Evolutionary conservation across 2,113 vertebrate genomes (phyloP).

Genomic region (Tonatia bakeri): DNA sequence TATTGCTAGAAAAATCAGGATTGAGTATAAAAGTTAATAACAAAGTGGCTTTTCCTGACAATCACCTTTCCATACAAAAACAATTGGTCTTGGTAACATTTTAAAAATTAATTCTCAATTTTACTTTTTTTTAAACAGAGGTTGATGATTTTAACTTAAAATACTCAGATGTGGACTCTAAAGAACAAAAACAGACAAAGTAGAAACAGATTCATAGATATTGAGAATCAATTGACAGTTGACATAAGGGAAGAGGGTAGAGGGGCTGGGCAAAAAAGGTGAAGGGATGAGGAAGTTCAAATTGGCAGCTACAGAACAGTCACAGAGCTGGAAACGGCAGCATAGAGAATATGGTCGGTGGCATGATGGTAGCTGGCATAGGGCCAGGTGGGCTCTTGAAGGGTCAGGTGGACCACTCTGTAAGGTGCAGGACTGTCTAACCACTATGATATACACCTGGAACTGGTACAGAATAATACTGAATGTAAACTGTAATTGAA

Average conservation of each 20-base stretch:
- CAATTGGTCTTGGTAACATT: background rate
- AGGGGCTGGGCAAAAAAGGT: background rate
- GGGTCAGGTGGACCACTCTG: background rate
- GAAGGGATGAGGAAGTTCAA: background rate
- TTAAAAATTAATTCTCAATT: background rate
- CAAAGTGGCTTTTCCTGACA: background rate
- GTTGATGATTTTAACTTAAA: background rate
- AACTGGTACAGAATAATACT: background rate
- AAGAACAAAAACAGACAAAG: background rate
- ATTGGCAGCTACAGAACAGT: background rate
- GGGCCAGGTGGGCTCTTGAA: background rate
- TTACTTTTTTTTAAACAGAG: background rate
- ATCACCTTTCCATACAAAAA: background rate
- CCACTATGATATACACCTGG: background rate
- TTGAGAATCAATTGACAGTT: background rate
- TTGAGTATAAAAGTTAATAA: background rate
- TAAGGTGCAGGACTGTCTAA: background rate
- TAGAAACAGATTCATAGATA: background rate
- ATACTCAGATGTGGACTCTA: background rate
- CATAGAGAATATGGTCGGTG: background rate
- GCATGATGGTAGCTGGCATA: background rate
- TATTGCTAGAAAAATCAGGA: background rate
- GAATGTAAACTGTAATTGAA: background rate
- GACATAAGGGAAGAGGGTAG: background rate
- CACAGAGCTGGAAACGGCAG: background rate